Evolutionary conservation across 2,888 invertebrate genomes (phyloP).

Genomic region (Nemoura dubitans): DNA sequence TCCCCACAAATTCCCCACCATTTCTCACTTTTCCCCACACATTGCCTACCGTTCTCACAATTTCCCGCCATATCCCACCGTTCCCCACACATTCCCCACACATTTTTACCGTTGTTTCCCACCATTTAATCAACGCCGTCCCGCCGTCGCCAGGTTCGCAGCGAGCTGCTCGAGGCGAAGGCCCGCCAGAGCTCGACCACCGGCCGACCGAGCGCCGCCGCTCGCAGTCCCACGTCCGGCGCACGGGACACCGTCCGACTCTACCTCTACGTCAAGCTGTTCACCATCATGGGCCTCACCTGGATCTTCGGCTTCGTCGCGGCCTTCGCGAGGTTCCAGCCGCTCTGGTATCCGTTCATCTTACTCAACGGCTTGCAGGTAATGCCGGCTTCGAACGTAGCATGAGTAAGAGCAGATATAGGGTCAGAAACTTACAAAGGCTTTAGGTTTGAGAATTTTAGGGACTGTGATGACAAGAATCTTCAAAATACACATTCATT

Average conservation of each 20-base stretch:
- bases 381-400: too few relatives aligned
- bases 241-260: slow-evolving; percentile 53
- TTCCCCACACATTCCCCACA: too few relatives aligned
- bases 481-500: too few relatives aligned
- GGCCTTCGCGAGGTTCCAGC: slow-evolving; percentile 55
- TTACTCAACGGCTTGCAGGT: slow-evolving; percentile 60
- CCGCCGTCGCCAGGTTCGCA: background rate
- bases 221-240: slow-evolving; percentile 50
- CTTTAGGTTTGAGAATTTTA: too few relatives aligned
- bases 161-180: slow-evolving; percentile 35
- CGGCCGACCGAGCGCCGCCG: background rate
- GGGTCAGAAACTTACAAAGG: too few relatives aligned
- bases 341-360: slow-evolving; percentile 61
- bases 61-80: too few relatives aligned
- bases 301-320: slow-evolving; percentile 62
- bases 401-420: too few relatives aligned
- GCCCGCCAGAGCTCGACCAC: background rate
- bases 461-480: too few relatives aligned
- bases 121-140: background rate
- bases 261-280: slow-evolving; percentile 58
- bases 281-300: slow-evolving; percentile 61
- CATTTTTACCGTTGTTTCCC: too few relatives aligned
- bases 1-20: too few relatives aligned
- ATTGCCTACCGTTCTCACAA: too few relatives aligned
- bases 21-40: too few relatives aligned